Evolutionary conservation across 2,888 invertebrate genomes (phyloP), one percentile per base, ranked within the genome.

Genomic region (Catocala fraxini): DNA sequence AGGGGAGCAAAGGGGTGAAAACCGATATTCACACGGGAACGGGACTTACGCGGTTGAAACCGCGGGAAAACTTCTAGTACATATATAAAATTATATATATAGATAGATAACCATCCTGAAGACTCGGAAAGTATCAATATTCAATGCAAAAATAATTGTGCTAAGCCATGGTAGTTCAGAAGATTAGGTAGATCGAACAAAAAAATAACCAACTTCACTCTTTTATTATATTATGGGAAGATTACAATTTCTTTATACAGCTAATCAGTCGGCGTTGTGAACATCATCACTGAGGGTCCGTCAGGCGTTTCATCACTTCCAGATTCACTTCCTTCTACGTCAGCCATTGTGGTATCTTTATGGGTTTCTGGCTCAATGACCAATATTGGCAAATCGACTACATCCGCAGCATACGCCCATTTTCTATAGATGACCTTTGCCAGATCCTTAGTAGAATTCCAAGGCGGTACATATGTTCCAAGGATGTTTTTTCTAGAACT

Each of bases 371-470:
- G 57, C 33, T 72, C 74, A n/a, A 89, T 83, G 10, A 89, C 66
- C 1, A 66, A 80, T 42, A 82, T 55, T 0, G 93, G 92, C 48
- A 94, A 81, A 54, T 94, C 94, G 4, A 82, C 77, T 0, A 92
- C 75, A 33, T 85, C 88, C 0, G 91, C 88, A 0, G 87, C 76
- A 56, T 74, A 77, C 0, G 82, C 87, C 93, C 93, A 94, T 73
- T 92, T 93, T 64, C 84, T 77, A 65, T 89, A 92, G 11, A 93
- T 58, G 5, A 59, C 52, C 10, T 76, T 47, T 0, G 91, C 89
- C 0, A 83, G 11, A 4, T 25, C 57, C 51, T 49, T 70, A 0
- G 79, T 35, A 45, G 80, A 69, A 3, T 47, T 35, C 0, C 49
- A 48, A 51, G 13, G 5, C 34, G 12, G 33, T 1, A 2, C 4